A percentile compares a stretch with the other conserved stretches of the same genome.
phyloP scores from a whole-genome alignment of 2,888 invertebrate genomes.

The Drosophila antonietae region DNA sequence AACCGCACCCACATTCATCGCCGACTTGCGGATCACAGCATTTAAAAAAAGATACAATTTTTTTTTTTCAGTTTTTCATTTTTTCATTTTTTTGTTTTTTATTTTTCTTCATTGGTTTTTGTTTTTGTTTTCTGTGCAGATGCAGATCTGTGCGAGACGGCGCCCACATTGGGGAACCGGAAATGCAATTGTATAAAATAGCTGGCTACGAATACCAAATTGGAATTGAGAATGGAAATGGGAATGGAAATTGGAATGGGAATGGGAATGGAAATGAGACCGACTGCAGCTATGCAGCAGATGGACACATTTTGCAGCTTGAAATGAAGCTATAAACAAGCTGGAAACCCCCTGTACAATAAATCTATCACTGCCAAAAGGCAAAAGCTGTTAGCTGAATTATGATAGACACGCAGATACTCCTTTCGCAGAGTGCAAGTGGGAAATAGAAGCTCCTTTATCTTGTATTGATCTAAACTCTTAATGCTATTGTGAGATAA shows the following conservation, averaged over 20 bases:
- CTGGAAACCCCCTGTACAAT: slow-evolving; percentile 2
- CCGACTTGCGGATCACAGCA: slow-evolving; percentile 41
- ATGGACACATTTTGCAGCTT: slow-evolving; percentile 60
- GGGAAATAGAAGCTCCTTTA: too few relatives aligned
- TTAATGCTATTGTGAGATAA: neutral
- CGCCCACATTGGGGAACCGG: slow-evolving; percentile 76
- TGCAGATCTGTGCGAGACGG: slow-evolving; percentile 45
- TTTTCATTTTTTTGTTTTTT: slow-evolving; percentile 14
- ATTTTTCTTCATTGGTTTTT: slow-evolving; percentile 2
- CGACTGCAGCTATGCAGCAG: slow-evolving; percentile 35
- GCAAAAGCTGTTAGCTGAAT: neutral
- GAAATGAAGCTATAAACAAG: slow-evolving; percentile 5
- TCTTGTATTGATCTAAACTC: neutral
- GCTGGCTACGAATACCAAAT: slow-evolving; percentile 51
- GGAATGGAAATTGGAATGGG: slow-evolving; percentile 24
- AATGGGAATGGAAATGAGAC: slow-evolving; percentile 20
- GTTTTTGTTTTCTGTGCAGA: slow-evolving; percentile 20
- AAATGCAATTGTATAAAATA: slow-evolving; percentile 70
- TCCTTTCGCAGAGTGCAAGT: neutral
- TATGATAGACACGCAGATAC: neutral
- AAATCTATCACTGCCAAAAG: neutral
- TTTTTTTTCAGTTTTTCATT: neutral
- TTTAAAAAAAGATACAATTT: slow-evolving; percentile 8
- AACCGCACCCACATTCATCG: slow-evolving; percentile 37
- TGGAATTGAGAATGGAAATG: slow-evolving; percentile 49